Percentiles rank a stretch among this genome's conserved stretches.
These are phyloP conservation scores for Haliclona indistincta DNA, from an alignment of 37 sponge, comb jelly and placozoan genomes.

Conservation along the genomic window DNA sequence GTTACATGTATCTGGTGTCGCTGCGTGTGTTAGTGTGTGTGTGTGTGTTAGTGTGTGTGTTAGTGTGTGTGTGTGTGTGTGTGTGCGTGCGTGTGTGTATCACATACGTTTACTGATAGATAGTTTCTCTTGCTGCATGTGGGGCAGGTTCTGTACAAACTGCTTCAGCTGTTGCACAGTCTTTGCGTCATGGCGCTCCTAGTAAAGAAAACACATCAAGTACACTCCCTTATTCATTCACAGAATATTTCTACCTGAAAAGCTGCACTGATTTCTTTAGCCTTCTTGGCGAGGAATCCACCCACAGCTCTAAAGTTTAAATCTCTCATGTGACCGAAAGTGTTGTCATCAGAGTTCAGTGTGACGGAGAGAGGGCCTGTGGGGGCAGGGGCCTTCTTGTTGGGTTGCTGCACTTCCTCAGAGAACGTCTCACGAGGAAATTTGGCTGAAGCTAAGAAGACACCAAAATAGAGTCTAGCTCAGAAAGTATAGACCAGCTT, in stretches of 20 bases:
- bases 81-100: constrained; percentile 21
- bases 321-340: constrained; percentile 84
- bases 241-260: constrained; percentile 48
- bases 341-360: constrained; percentile 74
- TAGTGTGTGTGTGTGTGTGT: constrained; percentile 22
- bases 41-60: neutral
- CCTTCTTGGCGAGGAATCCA: constrained; percentile 70
- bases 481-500: constrained; percentile 3
- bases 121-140: constrained; percentile 81
- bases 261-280: constrained; percentile 81
- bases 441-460: constrained; percentile 36
- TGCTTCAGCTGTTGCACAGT: constrained; percentile 90
- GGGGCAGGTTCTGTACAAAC: constrained; percentile 93
- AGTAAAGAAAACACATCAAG: neutral
- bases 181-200: constrained; percentile 74
- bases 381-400: constrained; percentile 36
- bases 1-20: neutral
- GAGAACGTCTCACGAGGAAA: constrained; percentile 78
- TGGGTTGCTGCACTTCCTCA: constrained; percentile 61
- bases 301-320: constrained; percentile 88
- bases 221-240: neutral
- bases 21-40: too few species aligned
- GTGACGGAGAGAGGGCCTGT: constrained; percentile 30
- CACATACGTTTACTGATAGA: constrained; percentile 81
- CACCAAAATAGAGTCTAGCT: neutral